Base-by-base conservation (phyloP, 2,888 invertebrate species). In the Apodemia zela region DNA sequence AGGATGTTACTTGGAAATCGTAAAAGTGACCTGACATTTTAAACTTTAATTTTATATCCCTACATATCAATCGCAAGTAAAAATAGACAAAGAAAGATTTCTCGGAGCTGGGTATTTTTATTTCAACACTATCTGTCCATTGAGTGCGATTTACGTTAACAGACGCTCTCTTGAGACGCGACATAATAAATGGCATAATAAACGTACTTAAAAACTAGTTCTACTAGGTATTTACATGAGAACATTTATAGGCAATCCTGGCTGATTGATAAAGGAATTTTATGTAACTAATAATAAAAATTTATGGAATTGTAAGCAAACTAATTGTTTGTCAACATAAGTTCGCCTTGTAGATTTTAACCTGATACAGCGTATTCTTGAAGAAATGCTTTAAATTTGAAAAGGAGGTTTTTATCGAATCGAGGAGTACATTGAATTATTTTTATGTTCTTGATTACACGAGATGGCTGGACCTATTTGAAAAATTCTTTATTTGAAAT, bases 181-280 rank as follows among this genome's bases (percentile, higher is more conserved):
- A 54, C 54, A 21, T 54, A 54, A 54, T 54, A 25, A 54, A 54
- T 54, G 54, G 54, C 25, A 25, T 54, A 54, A 54, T 54, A 54
- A 51, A 51, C 18, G 21, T 25, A 54, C 54, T 54, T 21, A 54
- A 54, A 54, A 18, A 54, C 21, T 45, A n/a, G n/a, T 13, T 21
- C 25, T 21, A 21, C 54, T 54, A 25, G 54, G 21, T 54, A 54
- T 25, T 54, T 54, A 54, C 25, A 25, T 6, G 11, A 21, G 25
- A 11, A 11, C 5, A 10, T 42, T 42, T 42, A 42, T 42, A 15
- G 42, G 5, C 15, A 7, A 5, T 5, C 33, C 33, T 33, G 25
- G 25, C 25, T 25, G 25, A 25, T 25, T 25, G 25, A 25, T 25
- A 25, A 25, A 25, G 2, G 25, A 3, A 25, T 25, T 25, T 25